Percentiles rank a stretch among this genome's conserved stretches.
phyloP scores from a whole-genome alignment of 2,113 vertebrate genomes.

The Amazona guildingii region DNA sequence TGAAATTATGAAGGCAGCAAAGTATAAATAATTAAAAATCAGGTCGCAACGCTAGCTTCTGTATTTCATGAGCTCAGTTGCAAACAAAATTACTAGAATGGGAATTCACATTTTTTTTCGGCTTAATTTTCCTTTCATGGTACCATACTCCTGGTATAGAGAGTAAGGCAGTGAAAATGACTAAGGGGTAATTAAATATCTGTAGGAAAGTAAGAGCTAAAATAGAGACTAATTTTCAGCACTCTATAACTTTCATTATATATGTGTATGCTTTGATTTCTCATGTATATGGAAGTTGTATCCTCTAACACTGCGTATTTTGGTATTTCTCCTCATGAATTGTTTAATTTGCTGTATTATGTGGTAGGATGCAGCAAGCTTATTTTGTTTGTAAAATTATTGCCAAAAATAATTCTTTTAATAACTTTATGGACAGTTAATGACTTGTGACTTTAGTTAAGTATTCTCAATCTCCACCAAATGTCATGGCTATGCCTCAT shows the following conservation, averaged over 20 bases:
- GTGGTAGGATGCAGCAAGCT: neutral
- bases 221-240: conserved; percentile 18
- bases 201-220: conserved; percentile 21
- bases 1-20: conserved; percentile 46
- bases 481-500: neutral
- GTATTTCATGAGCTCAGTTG: neutral
- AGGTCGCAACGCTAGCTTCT: neutral
- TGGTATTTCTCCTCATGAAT: neutral
- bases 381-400: neutral
- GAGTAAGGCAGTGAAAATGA: neutral
- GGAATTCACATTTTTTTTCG: conserved; percentile 6
- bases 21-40: conserved; percentile 58
- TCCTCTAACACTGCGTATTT: neutral
- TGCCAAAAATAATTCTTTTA: neutral
- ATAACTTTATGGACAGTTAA: neutral
- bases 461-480: neutral
- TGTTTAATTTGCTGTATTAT: neutral
- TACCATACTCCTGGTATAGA: neutral
- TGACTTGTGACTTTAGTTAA: neutral
- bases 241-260: conserved; percentile 4
- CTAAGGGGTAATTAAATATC: conserved; percentile 24
- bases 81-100: conserved; percentile 11
- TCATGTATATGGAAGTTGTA: conserved; percentile 17
- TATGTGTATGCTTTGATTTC: conserved; percentile 4
- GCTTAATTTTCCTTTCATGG: conserved; percentile 35